Evolutionary conservation across 2,888 invertebrate genomes (phyloP), one percentile per base, ranked within the genome.

Genomic region (Oegoconia quadripuncta): DNA sequence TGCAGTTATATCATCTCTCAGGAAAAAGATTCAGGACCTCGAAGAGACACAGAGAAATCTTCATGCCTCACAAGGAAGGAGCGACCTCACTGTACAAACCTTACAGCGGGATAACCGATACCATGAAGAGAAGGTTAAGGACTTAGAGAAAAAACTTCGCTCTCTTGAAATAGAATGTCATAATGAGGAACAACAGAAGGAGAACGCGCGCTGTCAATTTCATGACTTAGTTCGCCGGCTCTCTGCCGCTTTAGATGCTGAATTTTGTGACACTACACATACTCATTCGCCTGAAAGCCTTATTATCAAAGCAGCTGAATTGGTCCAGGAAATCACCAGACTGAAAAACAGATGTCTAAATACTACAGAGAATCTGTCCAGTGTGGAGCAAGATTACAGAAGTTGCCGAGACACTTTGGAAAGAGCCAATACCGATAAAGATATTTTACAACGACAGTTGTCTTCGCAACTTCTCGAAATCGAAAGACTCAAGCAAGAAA

Each of bases 31-130:
- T 27, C 90, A 93, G 77, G 93, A 95, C 45, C 80, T 94, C 26
- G 96, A 96, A 65, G 94, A 94, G 57, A 88, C 92, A 35, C 94
- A 95, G 64, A 89, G 94, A 30, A 90, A 89, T 55, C 82, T 94
- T 11, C 92, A 93, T 52, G 64, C 83, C 6, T 60, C 76, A 0
- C 90, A 90, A 43, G 91, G 91, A 1, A 82, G 93, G 48, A 90
- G 87, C 46, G 95, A 96, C 59, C 89, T 92, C 42, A 90, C 93
- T 2, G 82, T 94, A 29, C 93, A 94, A 63, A 92, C 93, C 0
- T 74, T 94, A 34, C 93, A 94, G 55, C 89, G 95, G 43, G 95
- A 93, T 56, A 90, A 91, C 47, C 90, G 92, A 15, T 83, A 84
- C 51, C 90, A 92, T 52, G 95, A 94, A 63, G 95, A 95, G 34